Evolutionary conservation across 2,888 invertebrate species (phyloP), one percentile per base, ranked within the genome.

Genomic region (Xylota sylvarum): DNA sequence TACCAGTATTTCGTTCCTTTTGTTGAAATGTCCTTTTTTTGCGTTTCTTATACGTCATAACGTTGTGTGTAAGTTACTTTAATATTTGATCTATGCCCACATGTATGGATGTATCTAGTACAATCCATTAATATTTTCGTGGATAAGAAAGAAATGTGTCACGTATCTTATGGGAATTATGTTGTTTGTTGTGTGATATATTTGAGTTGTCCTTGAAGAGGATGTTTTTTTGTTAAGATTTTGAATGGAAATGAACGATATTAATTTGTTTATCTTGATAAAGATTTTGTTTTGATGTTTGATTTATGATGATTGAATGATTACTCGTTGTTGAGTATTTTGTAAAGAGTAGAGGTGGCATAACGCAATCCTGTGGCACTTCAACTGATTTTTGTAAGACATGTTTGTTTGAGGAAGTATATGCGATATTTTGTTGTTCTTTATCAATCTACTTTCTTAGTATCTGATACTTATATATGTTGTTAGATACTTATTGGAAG

Each of bases 221-320:
- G 37, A 37, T 37, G 37, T n/a, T 40, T n/a, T n/a, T n/a, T 12
- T 48, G 70, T 69, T 55, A n/a, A 62, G 27, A 48, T n/a, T 69
- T 10, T 14, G 17, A 30, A 32, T 0, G 7, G 43, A 12, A 7
- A 9, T 40, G 14, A 14, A 27, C 56, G 35, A 69, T 64, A 76
- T 76, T 76, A 76, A 76, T 76, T 76, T 76, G 62, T 64, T 82
- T 82, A 48, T 56, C 56, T 56, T 72, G 72, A 65, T 37, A 65
- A 79, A 50, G 19, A 79, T 64, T 79, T 72, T 56, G 64, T 64
- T 79, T 79, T 72, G 79, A 72, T 65, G 50, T 52, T 70, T 55
- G 55, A 62, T 58, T 72, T 64, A 72, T 79, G 48, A 56, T 65
- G 64, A 48, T 79, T 78, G 64, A 4, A 43, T 6, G n/a, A n/a